These are phyloP conservation scores for Drosophila seguyi DNA, from an alignment of 1,140 invertebrate genomes.

Conservation along the genomic window DNA sequence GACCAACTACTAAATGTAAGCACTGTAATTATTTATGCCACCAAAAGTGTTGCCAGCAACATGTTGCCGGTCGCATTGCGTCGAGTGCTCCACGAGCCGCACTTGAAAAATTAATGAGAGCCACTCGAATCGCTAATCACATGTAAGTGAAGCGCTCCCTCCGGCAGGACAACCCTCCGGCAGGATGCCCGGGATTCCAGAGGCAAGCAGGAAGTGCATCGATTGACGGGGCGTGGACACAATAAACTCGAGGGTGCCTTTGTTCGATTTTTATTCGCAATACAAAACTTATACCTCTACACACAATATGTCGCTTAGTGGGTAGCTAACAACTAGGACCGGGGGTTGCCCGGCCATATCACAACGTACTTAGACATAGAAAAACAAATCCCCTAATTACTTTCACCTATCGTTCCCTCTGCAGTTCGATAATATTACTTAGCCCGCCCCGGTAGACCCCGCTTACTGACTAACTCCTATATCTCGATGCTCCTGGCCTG, in stretches of 20 bases:
- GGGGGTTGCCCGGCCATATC: constrained; percentile 50
- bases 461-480: constrained; percentile 18
- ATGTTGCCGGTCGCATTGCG: constrained; percentile 55
- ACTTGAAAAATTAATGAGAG: constrained; percentile 82
- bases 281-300: constrained; percentile 59
- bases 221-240: constrained; percentile 38
- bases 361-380: constrained; percentile 50
- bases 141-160: constrained; percentile 64
- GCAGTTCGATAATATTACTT: constrained; percentile 66
- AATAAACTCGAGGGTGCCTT: constrained; percentile 61
- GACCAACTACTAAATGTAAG: constrained; percentile 13
- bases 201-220: constrained; percentile 26
- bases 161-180: constrained; percentile 31
- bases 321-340: constrained; percentile 46
- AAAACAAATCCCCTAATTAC: constrained; percentile 46
- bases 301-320: constrained; percentile 52
- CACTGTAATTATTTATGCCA: constrained; percentile 42
- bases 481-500: constrained; percentile 72
- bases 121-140: constrained; percentile 78
- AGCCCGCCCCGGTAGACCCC: constrained; percentile 11
- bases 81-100: constrained; percentile 58
- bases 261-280: constrained; percentile 60
- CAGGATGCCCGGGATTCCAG: constrained; percentile 17
- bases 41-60: constrained; percentile 55
- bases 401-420: constrained; percentile 81